phyloP scores from a whole-genome alignment of 2,888 invertebrate genomes.

The Leucoptera coffeella region DNA sequence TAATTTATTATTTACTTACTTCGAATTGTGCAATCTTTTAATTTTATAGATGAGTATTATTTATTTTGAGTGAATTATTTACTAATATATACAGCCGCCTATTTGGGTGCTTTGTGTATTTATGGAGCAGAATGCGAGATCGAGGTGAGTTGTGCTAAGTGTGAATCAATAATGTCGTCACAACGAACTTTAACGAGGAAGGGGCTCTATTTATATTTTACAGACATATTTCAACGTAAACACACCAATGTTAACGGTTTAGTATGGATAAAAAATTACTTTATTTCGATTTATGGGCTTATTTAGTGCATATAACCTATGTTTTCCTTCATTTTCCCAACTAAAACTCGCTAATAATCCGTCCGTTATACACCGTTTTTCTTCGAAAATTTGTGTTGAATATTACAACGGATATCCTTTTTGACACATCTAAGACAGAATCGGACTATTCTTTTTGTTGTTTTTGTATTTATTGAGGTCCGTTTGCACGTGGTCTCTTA shows the following conservation, averaged over 20 bases:
- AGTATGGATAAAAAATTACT: not conserved
- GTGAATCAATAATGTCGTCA: conserved; percentile 40
- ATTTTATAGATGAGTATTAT: not conserved
- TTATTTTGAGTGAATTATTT: conserved; percentile 12
- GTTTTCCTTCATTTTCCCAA: not conserved
- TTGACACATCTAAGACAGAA: conserved; percentile 16
- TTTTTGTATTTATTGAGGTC: no score
- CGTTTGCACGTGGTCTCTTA: conserved; percentile 17
- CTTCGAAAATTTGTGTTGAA: conserved; percentile 44
- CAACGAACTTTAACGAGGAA: not conserved
- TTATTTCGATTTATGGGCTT: not conserved
- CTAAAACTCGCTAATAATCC: no score
- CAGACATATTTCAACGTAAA: not conserved
- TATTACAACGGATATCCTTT: conserved; percentile 28
- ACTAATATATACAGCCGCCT: no score
- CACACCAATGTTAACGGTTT: not conserved
- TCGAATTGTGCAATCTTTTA: conserved; percentile 17
- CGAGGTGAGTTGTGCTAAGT: conserved; percentile 39
- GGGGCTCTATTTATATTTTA: not conserved
- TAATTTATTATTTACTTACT: conserved; percentile 22
- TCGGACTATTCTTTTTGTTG: no score
- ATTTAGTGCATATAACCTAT: not conserved
- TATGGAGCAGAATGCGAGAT: conserved; percentile 17
- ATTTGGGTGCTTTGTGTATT: no score
- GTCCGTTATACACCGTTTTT: conserved; percentile 23